phyloP scores from a whole-genome alignment of 2,113 vertebrate species.

The Engraulis encrasicolus region DNA sequence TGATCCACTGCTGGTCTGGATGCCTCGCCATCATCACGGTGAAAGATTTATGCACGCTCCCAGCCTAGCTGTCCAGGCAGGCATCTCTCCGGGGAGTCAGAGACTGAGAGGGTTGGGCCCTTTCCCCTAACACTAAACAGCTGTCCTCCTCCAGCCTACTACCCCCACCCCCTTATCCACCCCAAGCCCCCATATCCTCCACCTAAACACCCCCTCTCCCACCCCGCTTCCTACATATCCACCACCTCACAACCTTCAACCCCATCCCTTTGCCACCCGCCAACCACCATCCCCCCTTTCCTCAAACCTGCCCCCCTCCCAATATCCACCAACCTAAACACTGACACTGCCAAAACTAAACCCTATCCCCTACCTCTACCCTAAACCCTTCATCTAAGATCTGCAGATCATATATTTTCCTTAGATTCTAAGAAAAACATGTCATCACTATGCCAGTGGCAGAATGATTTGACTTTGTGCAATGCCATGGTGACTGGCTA shows the following conservation, averaged over 20 bases:
- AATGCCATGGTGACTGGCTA: background rate
- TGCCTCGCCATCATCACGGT: constrained; percentile 35
- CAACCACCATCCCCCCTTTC: too few species aligned
- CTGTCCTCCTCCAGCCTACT: constrained; percentile 35
- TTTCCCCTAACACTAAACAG: constrained; percentile 38
- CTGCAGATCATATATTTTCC: background rate
- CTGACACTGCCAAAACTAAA: background rate
- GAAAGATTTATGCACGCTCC: constrained; percentile 26
- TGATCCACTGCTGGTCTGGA: background rate
- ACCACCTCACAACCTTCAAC: too few species aligned
- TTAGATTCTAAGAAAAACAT: background rate
- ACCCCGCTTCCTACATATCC: too few species aligned
- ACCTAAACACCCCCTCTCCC: too few species aligned
- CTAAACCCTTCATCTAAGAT: background rate
- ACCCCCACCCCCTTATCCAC: background rate
- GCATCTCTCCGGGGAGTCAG: constrained; percentile 33
- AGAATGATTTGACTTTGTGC: background rate
- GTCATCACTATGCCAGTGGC: background rate
- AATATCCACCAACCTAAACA: background rate
- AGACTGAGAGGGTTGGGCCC: background rate
- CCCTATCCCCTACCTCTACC: background rate
- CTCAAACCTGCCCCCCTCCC: too few species aligned
- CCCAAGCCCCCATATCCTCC: background rate
- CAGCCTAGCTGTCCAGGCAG: background rate
- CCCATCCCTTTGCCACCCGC: too few species aligned